Evolutionary conservation across 2,888 invertebrate genomes (phyloP), one percentile per base, ranked within the genome.

Genomic region (Psococerastis gibbosa): DNA sequence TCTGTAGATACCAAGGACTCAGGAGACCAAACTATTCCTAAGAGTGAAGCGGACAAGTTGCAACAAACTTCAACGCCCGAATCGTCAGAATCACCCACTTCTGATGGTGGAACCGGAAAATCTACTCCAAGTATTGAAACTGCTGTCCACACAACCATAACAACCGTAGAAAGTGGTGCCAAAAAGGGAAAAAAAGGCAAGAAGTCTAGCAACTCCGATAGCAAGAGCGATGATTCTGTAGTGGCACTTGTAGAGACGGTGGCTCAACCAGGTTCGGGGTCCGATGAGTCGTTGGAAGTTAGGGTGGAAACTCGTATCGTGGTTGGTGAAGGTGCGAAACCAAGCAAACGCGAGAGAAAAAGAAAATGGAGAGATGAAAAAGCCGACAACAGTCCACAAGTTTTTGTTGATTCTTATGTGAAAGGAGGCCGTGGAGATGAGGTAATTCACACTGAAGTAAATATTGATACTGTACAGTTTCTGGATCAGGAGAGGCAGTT

Each of bases 251-350:
- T 11, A 9, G 27, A 27, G 11, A 11, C 11, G 11, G 8, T 11
- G 6, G 8, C 27, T 11, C 27, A 27, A 9, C 13, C 20, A 3
- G 20, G 18, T 27, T 44, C 44, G 8, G 45, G 45, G 6, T 44
- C 48, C 18, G 69, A 69, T 48, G 69, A 69, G 49, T 65, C 68
- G 11, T 73, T 69, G 50, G 73, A 74, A 63, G 65, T 74, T n/a
- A 69, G 71, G 49, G 63, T 74, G 22, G 60, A 70, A 52, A 69
- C 73, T 32, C 66, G 68, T 47, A 66, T 73, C 16, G 65, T 70
- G 0, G 67, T 75, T 46, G 69, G 70, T 16, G 42, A 45, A 23
- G 23, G 43, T 4, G 11, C 17, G 11, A 41, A 46, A 43, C 27
- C 33, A 15, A 41, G 43, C 22, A 44, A 31, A 5, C 44, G 22